Base-by-base conservation (phyloP, 2,888 invertebrate species). In the Oxycera nigricornis region DNA sequence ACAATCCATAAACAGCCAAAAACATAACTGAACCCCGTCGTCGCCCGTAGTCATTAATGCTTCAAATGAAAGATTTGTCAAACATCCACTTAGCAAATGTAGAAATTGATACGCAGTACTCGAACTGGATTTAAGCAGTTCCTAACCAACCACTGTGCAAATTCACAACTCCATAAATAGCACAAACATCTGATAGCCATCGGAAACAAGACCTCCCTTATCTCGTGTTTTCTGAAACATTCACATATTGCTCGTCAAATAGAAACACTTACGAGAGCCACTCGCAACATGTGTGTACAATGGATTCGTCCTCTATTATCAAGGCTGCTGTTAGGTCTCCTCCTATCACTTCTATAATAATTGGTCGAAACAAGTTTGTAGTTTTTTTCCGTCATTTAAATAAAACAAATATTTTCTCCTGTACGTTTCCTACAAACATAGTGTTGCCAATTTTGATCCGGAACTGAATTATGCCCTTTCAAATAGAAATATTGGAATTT, bases 271-370 rank as follows among this genome's bases (percentile, higher is more conserved):
- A 24, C n/a, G 3, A 50, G 14, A 20, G 24, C 22, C 24, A 55
- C 55, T 55, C 55, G 24, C 11, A 22, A 20, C 22, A 55, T 55
- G 6, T 17, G 35, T 61, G 11, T 61, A 61, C 61, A 61, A 17
- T 61, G 17, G 35, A 61, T 61, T 61, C 35, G 61, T 61, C 61
- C 61, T 61, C 61, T 9, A 20, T n/a, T 61, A 61, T 61, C 61
- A 61, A 61, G 61, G 61, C 31, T 31, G 14, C 14, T 0, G 24
- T 22, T 20, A 20, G 22, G 20, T 9, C 7, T 24, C 24, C 22
- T 22, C 20, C 3, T 55, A 55, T 55, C 55, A 24, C 11, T 55
- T 1, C 9, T 22, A 17, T 2, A n/a, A n/a, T n/a, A 22, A 4
- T 55, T 55, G 55, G 6, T 17, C 17, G 14, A 2, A 46, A 46